Evolutionary conservation across 2,113 vertebrate species (phyloP).

Genomic region (Epinephelus lanceolatus): DNA sequence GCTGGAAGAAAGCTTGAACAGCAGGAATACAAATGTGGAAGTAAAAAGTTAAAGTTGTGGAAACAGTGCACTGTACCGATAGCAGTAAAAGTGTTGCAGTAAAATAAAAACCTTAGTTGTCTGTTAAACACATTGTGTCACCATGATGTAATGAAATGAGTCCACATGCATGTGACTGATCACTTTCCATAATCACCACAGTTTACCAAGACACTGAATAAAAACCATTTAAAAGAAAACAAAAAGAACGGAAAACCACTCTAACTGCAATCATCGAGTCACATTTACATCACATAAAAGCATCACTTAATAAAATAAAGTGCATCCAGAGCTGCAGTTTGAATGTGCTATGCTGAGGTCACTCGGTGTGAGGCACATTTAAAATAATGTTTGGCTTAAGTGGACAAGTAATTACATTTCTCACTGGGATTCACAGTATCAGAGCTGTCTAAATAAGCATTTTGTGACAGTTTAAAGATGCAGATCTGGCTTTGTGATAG

Average conservation of each 20-base stretch:
- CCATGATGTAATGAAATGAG: background rate
- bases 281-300: constrained; percentile 27
- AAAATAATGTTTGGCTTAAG: constrained; percentile 11
- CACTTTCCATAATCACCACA: background rate
- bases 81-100: background rate
- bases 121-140: background rate
- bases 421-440: background rate
- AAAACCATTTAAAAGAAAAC: background rate
- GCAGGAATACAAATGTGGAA: background rate
- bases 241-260: background rate
- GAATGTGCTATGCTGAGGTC: constrained; percentile 9
- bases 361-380: constrained; percentile 13
- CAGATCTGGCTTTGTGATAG: background rate
- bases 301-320: constrained; percentile 18
- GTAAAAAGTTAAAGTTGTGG: too few relatives aligned
- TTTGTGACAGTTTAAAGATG: background rate
- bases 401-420: constrained; percentile 17
- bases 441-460: background rate
- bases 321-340: constrained; percentile 7
- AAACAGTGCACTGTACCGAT: background rate
- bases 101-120: background rate
- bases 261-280: background rate
- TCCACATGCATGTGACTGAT: background rate
- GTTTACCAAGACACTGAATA: background rate
- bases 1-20: background rate